A percentile compares a stretch with the other conserved stretches of the same genome.
Evolutionary conservation across 37 sponge, comb jelly and placozoan species (phyloP).

Genomic region (Chondrosia reniformis): DNA sequence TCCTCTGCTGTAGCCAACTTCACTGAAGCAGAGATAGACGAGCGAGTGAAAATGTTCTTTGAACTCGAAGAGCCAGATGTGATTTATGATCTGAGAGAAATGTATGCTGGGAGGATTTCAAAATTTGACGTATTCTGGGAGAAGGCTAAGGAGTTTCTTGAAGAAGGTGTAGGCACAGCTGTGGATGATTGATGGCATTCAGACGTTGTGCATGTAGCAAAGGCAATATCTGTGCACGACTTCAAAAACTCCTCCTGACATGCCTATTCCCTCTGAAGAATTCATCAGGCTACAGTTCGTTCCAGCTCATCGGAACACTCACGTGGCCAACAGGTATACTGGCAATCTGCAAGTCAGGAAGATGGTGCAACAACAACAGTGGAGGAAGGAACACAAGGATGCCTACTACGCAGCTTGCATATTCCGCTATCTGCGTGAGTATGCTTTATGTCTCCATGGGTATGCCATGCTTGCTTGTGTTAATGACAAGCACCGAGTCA

Average conservation of each 20-base stretch:
- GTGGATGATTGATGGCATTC: too few species aligned
- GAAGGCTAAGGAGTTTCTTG: conserved; percentile 21
- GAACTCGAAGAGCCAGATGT: too few species aligned
- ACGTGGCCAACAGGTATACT: not conserved
- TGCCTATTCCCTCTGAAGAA: not conserved
- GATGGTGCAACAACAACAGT: not conserved
- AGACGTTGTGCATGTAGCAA: not conserved
- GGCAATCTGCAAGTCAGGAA: not conserved
- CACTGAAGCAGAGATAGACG: conserved; percentile 1
- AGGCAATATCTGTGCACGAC: not conserved
- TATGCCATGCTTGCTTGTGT: not conserved
- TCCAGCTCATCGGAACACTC: not conserved
- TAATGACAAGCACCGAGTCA: conserved; percentile 20
- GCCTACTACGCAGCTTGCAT: not conserved
- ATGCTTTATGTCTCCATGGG: not conserved
- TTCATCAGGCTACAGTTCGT: not conserved
- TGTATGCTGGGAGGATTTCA: conserved; percentile 19
- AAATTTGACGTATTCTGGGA: conserved; percentile 23
- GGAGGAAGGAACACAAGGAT: not conserved
- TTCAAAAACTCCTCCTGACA: not conserved
- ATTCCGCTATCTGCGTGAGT: not conserved
- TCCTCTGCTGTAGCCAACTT: conserved; percentile 5
- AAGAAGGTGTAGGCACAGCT: conserved; percentile 11
- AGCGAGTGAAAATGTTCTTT: conserved; percentile 5
- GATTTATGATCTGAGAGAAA: not conserved